Evolutionary conservation across 2,113 vertebrate genomes (phyloP).

Genomic region (Barnardius zonarius): DNA sequence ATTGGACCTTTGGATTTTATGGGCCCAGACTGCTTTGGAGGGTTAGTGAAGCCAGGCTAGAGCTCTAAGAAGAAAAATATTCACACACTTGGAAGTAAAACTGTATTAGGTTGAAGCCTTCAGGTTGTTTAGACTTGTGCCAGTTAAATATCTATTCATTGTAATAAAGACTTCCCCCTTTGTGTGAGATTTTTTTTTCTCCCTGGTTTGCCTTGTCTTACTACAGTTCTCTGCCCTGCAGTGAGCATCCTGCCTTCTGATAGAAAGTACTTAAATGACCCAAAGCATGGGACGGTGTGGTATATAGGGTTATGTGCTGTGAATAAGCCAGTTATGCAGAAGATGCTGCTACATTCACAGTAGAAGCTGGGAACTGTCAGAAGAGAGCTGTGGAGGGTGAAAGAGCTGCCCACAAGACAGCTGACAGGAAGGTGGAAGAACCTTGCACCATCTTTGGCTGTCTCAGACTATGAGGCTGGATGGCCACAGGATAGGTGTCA

Average conservation of each 20-base stretch:
- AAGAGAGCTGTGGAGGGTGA: neutral
- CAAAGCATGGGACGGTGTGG: fast-evolving
- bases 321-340: neutral
- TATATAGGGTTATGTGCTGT: neutral
- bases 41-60: neutral
- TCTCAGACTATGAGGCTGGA: neutral
- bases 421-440: neutral
- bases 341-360: neutral
- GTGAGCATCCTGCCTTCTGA: neutral
- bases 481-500: neutral
- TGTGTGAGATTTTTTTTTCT: neutral
- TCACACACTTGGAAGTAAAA: neutral
- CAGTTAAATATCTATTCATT: neutral
- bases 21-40: neutral
- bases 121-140: neutral
- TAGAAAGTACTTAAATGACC: neutral
- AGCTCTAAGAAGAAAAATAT: neutral
- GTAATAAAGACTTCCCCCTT: neutral
- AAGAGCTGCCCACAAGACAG: neutral
- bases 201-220: neutral
- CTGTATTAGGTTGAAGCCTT: neutral
- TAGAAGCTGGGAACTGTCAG: neutral
- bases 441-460: neutral
- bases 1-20: neutral
- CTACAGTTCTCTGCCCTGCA: neutral